phyloP scores from a whole-genome alignment of 2,113 vertebrate species.

The Bothrops jararaca region DNA sequence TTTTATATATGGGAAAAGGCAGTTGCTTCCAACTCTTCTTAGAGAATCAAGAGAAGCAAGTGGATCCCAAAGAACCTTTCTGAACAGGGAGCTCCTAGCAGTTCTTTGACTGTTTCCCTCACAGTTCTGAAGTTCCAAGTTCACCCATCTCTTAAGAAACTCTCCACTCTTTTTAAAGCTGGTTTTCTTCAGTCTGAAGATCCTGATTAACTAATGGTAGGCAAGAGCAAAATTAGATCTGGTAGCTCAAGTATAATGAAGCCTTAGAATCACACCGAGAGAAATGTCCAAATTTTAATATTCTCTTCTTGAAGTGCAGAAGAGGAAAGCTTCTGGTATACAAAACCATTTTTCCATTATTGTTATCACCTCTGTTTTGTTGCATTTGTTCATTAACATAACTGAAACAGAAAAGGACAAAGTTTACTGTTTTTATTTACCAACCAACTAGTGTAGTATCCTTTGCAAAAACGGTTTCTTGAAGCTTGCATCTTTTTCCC shows the following conservation, averaged over 20 bases:
- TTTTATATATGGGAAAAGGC: neutral
- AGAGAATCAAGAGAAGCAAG: neutral
- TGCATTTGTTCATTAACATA: slow-evolving; percentile 43
- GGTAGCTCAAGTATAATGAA: slow-evolving; percentile 2
- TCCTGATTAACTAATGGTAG: neutral
- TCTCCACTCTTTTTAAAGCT: neutral
- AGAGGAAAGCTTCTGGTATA: slow-evolving; percentile 11
- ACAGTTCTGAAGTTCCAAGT: neutral
- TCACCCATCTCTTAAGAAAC: neutral
- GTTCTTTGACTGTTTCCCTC: neutral
- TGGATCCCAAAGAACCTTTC: neutral
- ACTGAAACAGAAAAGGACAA: slow-evolving; percentile 35
- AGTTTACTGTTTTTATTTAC: slow-evolving; percentile 12
- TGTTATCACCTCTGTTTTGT: slow-evolving; percentile 45
- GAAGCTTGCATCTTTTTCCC: slow-evolving; percentile 25
- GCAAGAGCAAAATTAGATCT: neutral
- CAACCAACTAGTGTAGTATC: neutral
- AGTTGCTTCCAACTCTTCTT: neutral
- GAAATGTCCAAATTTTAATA: slow-evolving; percentile 12
- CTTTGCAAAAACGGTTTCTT: neutral
- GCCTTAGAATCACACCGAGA: slow-evolving; percentile 28
- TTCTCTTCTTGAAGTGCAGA: neutral
- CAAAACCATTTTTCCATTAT: slow-evolving; percentile 30
- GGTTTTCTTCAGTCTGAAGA: neutral
- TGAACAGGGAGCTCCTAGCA: neutral